A percentile compares a stretch with the other conserved stretches of the same genome.
phyloP scores from a whole-genome alignment of 2,113 vertebrate genomes.

The Hucho hucho region DNA sequence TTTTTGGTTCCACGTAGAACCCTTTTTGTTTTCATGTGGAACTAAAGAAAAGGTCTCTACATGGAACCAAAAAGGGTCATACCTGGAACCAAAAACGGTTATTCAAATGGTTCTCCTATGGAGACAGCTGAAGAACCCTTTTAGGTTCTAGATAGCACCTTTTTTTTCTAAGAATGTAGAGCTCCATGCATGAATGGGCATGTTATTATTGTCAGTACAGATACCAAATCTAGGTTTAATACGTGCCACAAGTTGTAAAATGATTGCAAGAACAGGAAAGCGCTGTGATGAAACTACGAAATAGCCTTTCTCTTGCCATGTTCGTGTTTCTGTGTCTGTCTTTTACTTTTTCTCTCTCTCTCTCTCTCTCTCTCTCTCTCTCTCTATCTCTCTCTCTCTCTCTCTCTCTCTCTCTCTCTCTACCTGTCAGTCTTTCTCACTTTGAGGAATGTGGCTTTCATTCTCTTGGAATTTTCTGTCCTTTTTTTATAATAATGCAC shows the following conservation, averaged over 20 bases:
- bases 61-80: too few species aligned
- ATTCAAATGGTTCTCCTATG: too few species aligned
- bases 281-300: background rate
- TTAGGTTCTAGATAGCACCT: too few species aligned
- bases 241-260: background rate
- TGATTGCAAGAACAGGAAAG: background rate
- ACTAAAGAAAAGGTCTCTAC: too few species aligned
- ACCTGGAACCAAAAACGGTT: too few species aligned
- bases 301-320: background rate
- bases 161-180: too few species aligned
- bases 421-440: background rate
- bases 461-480: conserved; percentile 4
- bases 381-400: background rate
- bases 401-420: background rate
- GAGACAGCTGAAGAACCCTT: too few species aligned
- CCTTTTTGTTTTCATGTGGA: too few species aligned
- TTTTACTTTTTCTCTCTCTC: background rate
- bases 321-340: background rate
- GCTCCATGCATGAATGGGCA: too few species aligned
- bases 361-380: background rate
- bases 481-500: conserved; percentile 17
- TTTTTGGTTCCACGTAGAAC: too few species aligned
- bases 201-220: too few species aligned
- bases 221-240: too few species aligned
- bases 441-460: background rate